Conservation (phyloP, 2,113 vertebrate species). For the Protobothrops flavoviridis region DNA sequence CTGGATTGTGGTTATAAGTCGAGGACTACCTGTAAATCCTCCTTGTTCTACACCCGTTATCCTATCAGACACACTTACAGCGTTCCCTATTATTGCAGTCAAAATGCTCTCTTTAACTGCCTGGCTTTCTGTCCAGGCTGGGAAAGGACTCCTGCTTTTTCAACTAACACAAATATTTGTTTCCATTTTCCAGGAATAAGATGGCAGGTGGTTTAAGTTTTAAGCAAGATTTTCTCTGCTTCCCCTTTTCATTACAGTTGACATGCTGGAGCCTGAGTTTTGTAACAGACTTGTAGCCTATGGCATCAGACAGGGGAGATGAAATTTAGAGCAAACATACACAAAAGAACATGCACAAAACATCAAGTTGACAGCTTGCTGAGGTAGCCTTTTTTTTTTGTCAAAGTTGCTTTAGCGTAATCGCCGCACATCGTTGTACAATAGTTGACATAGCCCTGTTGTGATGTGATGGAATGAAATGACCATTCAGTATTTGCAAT, state of each 20-base stretch:
- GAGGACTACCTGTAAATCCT: background rate
- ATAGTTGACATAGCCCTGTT: slow-evolving; percentile 27
- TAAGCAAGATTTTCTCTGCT: slow-evolving; percentile 17
- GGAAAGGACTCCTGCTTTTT: background rate
- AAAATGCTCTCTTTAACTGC: background rate
- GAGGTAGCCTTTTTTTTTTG: slow-evolving; percentile 46
- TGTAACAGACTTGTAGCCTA: slow-evolving; percentile 57
- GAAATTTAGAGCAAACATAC: slow-evolving; percentile 54
- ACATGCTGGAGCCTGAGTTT: slow-evolving; percentile 35
- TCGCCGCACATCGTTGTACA: background rate
- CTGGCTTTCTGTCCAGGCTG: background rate
- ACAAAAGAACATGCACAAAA: slow-evolving; percentile 33
- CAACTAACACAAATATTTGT: slow-evolving; percentile 9
- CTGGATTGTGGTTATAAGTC: background rate
- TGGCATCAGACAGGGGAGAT: slow-evolving; percentile 48
- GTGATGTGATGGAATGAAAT: slow-evolving; percentile 13
- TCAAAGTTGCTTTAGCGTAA: background rate
- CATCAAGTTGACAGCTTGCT: slow-evolving; percentile 63
- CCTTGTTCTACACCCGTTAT: background rate
- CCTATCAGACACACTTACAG: background rate
- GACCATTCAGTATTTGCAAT: slow-evolving; percentile 2
- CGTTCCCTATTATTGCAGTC: background rate
- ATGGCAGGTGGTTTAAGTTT: slow-evolving; percentile 38
- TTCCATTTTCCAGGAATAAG: background rate
- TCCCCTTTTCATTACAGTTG: slow-evolving; percentile 51